phyloP scores from a whole-genome alignment of 2,888 invertebrate genomes.

The Choreutis nemorana region DNA sequence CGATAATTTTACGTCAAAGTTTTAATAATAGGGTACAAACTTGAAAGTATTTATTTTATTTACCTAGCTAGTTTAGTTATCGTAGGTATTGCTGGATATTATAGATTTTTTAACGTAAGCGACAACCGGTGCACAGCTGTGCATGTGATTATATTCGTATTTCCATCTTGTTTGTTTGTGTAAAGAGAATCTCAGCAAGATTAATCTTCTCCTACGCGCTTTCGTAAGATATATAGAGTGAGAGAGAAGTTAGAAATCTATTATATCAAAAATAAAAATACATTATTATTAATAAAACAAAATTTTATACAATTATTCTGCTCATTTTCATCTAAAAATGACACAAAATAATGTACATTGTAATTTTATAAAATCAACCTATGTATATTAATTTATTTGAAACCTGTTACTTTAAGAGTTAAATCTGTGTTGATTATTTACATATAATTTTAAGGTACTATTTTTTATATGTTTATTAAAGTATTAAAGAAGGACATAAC shows the following conservation, averaged over 20 bases:
- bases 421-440: slow-evolving; percentile 50
- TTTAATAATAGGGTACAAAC: slow-evolving; percentile 44
- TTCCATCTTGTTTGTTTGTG: slow-evolving; percentile 9
- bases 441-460: slow-evolving; percentile 54
- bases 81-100: slow-evolving; percentile 4
- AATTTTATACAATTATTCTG: slow-evolving; percentile 10
- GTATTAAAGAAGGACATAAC: slow-evolving; percentile 50
- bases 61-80: slow-evolving; percentile 47
- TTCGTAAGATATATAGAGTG: slow-evolving; percentile 17
- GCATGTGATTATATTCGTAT: slow-evolving; percentile 11
- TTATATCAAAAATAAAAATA: slow-evolving; percentile 13
- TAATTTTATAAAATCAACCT: slow-evolving; percentile 20
- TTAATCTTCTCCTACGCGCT: slow-evolving; percentile 16
- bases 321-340: slow-evolving; percentile 13
- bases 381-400: slow-evolving; percentile 21
- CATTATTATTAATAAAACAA: slow-evolving; percentile 6
- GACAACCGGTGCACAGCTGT: slow-evolving; percentile 11
- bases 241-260: slow-evolving; percentile 14
- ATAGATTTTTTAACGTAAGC: slow-evolving; percentile 9
- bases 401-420: slow-evolving; percentile 46
- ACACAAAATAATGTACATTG: no score
- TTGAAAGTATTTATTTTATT: slow-evolving; percentile 44
- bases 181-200: slow-evolving; percentile 41
- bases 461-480: slow-evolving; percentile 60
- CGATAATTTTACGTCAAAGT: slow-evolving; percentile 35